A percentile compares a stretch with the other conserved stretches of the same genome.
Conservation (phyloP, 2,113 vertebrate genomes). For the Dasyornis broadbenti region DNA sequence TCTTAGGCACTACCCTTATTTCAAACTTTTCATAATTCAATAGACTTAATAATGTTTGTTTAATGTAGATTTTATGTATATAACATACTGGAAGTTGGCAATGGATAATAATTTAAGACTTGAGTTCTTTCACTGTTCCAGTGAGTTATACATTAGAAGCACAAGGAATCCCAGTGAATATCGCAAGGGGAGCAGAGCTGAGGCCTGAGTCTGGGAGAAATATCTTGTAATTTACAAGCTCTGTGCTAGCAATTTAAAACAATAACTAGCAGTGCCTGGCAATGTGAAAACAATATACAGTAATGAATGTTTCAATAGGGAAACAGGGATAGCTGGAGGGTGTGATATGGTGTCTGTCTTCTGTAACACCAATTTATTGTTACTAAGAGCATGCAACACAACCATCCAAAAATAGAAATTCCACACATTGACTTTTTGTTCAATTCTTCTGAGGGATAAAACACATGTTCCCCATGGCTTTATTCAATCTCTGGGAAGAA, state of each 20-base stretch:
- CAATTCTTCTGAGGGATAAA: conserved; percentile 38
- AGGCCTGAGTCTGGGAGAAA: conserved; percentile 9
- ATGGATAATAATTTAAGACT: conserved; percentile 1
- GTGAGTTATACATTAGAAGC: background rate
- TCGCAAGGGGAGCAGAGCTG: background rate
- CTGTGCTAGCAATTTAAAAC: conserved; percentile 57
- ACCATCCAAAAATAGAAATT: conserved; percentile 40
- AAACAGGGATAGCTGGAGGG: conserved; percentile 59
- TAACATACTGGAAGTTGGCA: background rate
- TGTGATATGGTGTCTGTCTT: conserved; percentile 49
- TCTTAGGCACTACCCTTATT: background rate
- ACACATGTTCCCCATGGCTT: conserved; percentile 37
- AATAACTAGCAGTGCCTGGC: conserved; percentile 58
- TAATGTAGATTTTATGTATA: background rate
- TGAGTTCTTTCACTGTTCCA: background rate
- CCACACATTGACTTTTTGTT: conserved; percentile 48
- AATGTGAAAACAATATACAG: conserved; percentile 56
- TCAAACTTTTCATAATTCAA: background rate
- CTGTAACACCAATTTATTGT: conserved; percentile 54
- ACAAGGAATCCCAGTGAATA: background rate
- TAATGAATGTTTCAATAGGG: conserved; percentile 64
- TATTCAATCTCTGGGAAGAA: background rate
- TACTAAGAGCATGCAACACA: conserved; percentile 54
- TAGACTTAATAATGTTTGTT: background rate
- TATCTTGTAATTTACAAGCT: conserved; percentile 55